phyloP scores from a whole-genome alignment of 2,888 invertebrate species.

The Acleris cristana region DNA sequence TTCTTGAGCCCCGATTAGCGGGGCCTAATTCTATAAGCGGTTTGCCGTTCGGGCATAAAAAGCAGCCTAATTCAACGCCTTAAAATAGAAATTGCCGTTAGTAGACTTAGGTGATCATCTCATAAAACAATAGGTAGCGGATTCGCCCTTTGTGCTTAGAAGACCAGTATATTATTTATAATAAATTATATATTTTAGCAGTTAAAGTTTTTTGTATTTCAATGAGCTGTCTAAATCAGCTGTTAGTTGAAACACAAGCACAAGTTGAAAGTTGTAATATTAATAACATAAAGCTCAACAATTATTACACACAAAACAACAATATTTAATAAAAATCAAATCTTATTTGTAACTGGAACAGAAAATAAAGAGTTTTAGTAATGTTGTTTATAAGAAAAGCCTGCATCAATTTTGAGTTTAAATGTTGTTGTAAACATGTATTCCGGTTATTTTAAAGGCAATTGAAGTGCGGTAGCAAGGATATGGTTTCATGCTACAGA shows the following conservation, averaged over 20 bases:
- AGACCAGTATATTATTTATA: no score
- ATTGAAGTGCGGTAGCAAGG: neutral
- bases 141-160: no score
- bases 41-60: no score
- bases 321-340: conserved; percentile 20
- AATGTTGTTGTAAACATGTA: neutral
- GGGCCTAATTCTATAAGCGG: no score
- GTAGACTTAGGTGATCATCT: no score
- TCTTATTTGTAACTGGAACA: conserved; percentile 19
- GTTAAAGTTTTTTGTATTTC: conserved; percentile 27
- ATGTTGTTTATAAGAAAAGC: conserved; percentile 17
- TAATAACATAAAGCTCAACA: conserved; percentile 64
- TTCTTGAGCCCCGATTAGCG: no score
- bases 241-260: conserved; percentile 53
- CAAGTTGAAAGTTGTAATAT: conserved; percentile 51
- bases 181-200: conserved; percentile 4
- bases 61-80: no score
- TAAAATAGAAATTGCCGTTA: no score
- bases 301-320: conserved; percentile 34
- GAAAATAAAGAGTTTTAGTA: conserved; percentile 9
- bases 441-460: neutral
- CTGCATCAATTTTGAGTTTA: neutral
- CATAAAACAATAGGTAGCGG: no score
- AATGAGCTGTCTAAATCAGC: conserved; percentile 42
- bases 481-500: no score